Base-by-base conservation (phyloP, 2,888 invertebrate genomes). In the Myopa tessellatipennis region DNA sequence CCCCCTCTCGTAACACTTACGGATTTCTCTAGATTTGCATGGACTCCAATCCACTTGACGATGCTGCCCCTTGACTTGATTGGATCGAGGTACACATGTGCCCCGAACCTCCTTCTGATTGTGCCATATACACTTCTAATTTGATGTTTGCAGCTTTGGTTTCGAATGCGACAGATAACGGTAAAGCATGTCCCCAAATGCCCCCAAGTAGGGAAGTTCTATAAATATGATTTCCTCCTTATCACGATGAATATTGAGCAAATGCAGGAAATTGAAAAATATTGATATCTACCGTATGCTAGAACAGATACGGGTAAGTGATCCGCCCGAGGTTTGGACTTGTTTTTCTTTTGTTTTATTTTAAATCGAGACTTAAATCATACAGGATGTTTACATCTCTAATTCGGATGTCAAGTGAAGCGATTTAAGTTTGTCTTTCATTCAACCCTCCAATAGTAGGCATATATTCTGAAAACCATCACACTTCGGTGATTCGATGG, bases 111-210 rank as follows among this genome's bases (percentile, higher is more conserved):
- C 3, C n/a, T 18, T 18, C 60, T 18, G 12, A 60, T 3, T 18
- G 8, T 5, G 16, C 16, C 3, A 14, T 3, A 60, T 4, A 12
- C 12, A 16, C 60, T 14, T 12, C 34, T 34, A 36, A 36, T 61
- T 26, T 26, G 8, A 61, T 26, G 10, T 61, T 12, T 34, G 61
- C 6, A 2, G 16, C 58, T n/a, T n/a, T 58, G 58, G 26, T 18
- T 58, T 58, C 7, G 45, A 69, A 50, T 14, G 69, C 18, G 18
- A 26, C 67, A 40, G 67, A 69, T 14, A 18, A 52, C 4, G 50
- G 50, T 16, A 63, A 63, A 34, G 36, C 14, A 36, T n/a, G n/a
- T n/a, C n/a, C n/a, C n/a, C 38, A 67, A 67, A 67, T 67, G 67
- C 26, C 70, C 70, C 18, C 52, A 34, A 34, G 40, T 45, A 55